Percentiles rank a stretch among this genome's conserved stretches.
Evolutionary conservation across 2,888 invertebrate genomes (phyloP).

Genomic region (Nyleta sp.): DNA sequence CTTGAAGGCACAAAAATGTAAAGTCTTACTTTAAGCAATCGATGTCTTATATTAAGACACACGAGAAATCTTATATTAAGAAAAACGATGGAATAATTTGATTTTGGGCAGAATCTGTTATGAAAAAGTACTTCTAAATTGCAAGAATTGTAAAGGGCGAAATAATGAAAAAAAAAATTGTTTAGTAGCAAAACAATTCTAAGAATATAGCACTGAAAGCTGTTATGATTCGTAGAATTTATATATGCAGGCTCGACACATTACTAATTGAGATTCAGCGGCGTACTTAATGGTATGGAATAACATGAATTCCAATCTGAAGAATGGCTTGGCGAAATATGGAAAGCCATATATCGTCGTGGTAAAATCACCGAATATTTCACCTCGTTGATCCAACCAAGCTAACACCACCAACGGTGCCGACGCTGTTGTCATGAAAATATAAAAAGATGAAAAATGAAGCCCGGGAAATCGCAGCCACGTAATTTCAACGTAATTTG

Average conservation of each 20-base stretch:
- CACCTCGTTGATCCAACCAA: conserved; percentile 76
- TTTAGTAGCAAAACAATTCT: conserved; percentile 16
- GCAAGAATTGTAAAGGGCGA: too few species aligned
- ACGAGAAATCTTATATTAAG: too few species aligned
- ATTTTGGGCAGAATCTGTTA: too few species aligned
- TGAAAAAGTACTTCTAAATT: too few species aligned
- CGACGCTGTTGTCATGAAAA: conserved; percentile 63
- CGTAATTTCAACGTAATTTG: conserved; percentile 23
- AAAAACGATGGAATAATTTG: too few species aligned
- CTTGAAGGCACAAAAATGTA: too few species aligned
- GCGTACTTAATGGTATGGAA: conserved; percentile 79
- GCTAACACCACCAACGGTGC: conserved; percentile 70
- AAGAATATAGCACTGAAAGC: conserved; percentile 27
- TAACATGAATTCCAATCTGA: conserved; percentile 81
- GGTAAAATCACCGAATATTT: conserved; percentile 81
- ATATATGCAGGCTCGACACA: conserved; percentile 68
- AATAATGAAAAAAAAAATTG: background rate
- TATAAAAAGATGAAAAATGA: conserved; percentile 58
- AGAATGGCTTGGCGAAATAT: conserved; percentile 75
- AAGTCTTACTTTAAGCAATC: too few species aligned
- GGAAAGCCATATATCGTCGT: conserved; percentile 77
- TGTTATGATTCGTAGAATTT: conserved; percentile 49
- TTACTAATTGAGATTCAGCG: conserved; percentile 81
- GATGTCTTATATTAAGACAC: too few species aligned
- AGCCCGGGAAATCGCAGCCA: conserved; percentile 20